Evolutionary conservation across 1,140 invertebrate genomes (phyloP), one percentile per base, ranked within the genome.

Genomic region (Lethrus apterus): DNA sequence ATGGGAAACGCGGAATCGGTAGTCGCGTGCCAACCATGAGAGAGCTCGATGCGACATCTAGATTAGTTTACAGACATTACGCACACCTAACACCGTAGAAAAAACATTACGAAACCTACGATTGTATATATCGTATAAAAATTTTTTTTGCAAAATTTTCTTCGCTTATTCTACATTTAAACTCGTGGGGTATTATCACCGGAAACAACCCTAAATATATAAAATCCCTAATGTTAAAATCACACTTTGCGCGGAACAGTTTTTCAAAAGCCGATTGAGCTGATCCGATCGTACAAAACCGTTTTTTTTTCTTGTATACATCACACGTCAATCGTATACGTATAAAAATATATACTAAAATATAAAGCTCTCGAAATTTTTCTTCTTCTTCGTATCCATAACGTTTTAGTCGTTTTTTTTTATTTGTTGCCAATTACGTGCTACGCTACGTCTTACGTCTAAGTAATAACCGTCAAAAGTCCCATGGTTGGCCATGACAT

Each of bases 401-500:
- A 24, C 19, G 8, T 33, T 8, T 33, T 33, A 33, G 13, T 33
- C 17, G 8, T 38, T 17, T 10, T 38, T 10, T 20, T 38, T n/a
- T n/a, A n/a, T n/a, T 38, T 21, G 38, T 21, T 10, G 43, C 20
- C 15, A 44, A 34, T 19, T 38, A 45, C 11, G 26, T 11, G 31
- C 18, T 31, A 34, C 33, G 34, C 24, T 21, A 38, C 21, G 33
- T 24, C 31, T 19, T 46, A 44, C 19, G 19, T 23, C 34, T 46
- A 46, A 14, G n/a, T 20, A 34, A 24, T 23, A 20, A 13, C 15
- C 15, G 21, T 24, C 17, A 11, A 15, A 19, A 31, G 23, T 50
- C 56, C 57, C 60, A 60, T 61, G 62, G 56, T 60, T 59, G 57
- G 55, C 54, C 52, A 60, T 33, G 19, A 46, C 20, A 34, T 21